Conservation (phyloP, 2,888 invertebrate genomes). For the Prenolepis imparis region DNA sequence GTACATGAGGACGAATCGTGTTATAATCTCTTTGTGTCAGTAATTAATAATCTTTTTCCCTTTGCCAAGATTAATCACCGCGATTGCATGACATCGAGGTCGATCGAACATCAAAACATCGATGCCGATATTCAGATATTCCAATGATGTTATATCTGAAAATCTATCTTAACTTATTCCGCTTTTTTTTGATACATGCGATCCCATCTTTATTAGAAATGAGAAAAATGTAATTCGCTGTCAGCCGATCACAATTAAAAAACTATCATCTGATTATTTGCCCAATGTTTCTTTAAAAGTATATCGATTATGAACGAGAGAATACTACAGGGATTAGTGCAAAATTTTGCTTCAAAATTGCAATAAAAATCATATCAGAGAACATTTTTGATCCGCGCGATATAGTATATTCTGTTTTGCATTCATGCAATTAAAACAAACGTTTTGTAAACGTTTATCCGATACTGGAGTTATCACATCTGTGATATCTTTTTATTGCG, state of each 20-base stretch:
- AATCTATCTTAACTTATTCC: slow-evolving; percentile 46
- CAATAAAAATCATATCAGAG: not conserved
- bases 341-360: not conserved
- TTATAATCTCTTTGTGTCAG: slow-evolving; percentile 63
- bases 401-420: not conserved
- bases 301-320: not conserved
- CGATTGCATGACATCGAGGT: slow-evolving; percentile 51
- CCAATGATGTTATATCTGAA: slow-evolving; percentile 20
- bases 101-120: slow-evolving; percentile 61
- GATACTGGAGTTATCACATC: not conserved
- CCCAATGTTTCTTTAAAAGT: not conserved
- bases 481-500: not conserved
- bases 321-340: not conserved
- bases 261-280: not conserved
- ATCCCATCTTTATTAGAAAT: slow-evolving; percentile 1
- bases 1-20: slow-evolving; percentile 10
- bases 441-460: not conserved
- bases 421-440: not conserved
- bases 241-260: not conserved
- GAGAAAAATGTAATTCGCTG: not conserved
- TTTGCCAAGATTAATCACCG: slow-evolving; percentile 65
- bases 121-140: not conserved
- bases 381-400: not conserved
- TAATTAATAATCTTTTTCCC: slow-evolving; percentile 50
- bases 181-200: not conserved